Evolutionary conservation across 2,888 invertebrate genomes (phyloP).

Genomic region (Oeneis ivallda): DNA sequence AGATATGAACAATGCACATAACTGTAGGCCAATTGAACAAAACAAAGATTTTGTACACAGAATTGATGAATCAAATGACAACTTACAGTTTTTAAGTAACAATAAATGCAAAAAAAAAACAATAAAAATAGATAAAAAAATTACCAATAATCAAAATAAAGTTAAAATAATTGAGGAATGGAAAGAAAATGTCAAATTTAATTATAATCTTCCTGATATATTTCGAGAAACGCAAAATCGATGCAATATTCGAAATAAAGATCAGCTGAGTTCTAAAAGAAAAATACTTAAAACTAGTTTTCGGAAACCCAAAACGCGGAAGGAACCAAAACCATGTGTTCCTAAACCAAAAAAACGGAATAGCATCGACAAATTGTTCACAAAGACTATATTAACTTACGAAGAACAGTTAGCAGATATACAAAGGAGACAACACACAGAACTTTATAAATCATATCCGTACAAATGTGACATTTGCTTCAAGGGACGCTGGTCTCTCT

Average conservation of each 20-base stretch:
- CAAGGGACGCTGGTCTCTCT: background rate
- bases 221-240: too few relatives aligned
- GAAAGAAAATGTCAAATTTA: background rate
- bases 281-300: background rate
- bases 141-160: background rate
- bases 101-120: too few relatives aligned
- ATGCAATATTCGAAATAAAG: background rate
- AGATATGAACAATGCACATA: too few relatives aligned
- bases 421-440: background rate
- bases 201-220: background rate
- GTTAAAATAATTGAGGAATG: too few relatives aligned
- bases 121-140: too few relatives aligned
- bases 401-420: slow-evolving; percentile 6
- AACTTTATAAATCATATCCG: background rate
- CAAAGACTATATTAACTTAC: background rate
- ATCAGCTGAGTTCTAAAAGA: background rate
- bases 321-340: background rate
- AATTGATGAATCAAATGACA: too few relatives aligned
- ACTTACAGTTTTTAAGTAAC: too few relatives aligned
- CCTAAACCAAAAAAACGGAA: too few relatives aligned
- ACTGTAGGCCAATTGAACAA: too few relatives aligned
- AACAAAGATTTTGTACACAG: too few relatives aligned
- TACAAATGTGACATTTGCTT: slow-evolving; percentile 1
- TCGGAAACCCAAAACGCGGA: background rate
- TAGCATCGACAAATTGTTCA: background rate